Evolutionary conservation across 2,797 vertebrate species (phyloP).

Genomic region (Chromis chromis): DNA sequence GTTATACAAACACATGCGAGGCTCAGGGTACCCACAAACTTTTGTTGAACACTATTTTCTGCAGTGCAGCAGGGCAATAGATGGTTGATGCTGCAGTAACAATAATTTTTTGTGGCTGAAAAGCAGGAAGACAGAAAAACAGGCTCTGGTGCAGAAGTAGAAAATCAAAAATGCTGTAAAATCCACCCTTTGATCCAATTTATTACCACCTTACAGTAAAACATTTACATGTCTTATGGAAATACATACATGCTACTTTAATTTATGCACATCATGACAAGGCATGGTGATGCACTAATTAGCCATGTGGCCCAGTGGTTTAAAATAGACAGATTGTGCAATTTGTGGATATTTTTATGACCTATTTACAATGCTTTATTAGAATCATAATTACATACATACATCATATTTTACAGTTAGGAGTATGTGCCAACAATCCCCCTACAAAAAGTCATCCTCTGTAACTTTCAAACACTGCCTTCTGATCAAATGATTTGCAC

Average conservation of each 20-base stretch:
- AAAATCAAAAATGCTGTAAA: neutral
- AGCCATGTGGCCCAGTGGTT: neutral
- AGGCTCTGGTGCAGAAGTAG: too few relatives aligned
- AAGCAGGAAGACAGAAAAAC: neutral
- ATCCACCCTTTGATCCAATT: neutral
- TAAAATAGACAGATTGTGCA: neutral
- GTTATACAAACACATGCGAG: conserved; percentile 4
- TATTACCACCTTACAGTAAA: neutral
- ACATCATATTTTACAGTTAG: neutral
- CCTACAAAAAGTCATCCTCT: conserved; percentile 4
- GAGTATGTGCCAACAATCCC: neutral
- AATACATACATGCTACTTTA: neutral
- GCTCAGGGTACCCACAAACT: neutral
- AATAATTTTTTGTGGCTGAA: neutral
- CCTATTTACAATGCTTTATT: conserved; percentile 8
- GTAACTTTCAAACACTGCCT: neutral
- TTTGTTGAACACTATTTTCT: conserved; percentile 1
- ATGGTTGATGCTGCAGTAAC: conserved; percentile 4
- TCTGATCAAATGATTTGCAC: neutral
- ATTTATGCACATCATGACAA: neutral
- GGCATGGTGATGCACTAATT: neutral
- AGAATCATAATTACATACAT: neutral
- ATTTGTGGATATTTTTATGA: neutral
- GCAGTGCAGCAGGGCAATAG: neutral
- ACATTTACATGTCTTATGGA: too few relatives aligned